These are phyloP conservation scores for Coreius guichenoti DNA, from an alignment of 2,797 vertebrate species.

Conservation along the genomic window DNA sequence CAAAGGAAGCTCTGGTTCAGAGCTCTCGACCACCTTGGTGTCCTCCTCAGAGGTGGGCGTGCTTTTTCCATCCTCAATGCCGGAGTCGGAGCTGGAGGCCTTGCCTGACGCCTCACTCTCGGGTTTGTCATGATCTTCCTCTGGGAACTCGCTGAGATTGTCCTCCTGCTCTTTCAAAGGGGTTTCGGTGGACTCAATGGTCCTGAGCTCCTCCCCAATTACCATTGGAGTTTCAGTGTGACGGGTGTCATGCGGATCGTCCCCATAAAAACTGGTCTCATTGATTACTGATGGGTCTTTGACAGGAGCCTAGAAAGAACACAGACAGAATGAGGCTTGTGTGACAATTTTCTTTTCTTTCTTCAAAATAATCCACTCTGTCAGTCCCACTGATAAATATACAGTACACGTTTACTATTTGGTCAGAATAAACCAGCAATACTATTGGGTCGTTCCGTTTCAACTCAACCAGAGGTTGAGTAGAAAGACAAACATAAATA, in stretches of 20 bases:
- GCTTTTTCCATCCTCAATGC: constrained; percentile 77
- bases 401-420: not conserved
- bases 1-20: constrained; percentile 64
- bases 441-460: no score
- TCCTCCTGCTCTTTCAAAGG: constrained; percentile 58
- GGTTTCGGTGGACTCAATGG: constrained; percentile 56
- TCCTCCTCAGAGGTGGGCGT: constrained; percentile 79
- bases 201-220: constrained; percentile 60
- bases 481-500: no score
- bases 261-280: constrained; percentile 81
- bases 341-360: not conserved
- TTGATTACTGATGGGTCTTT: constrained; percentile 80
- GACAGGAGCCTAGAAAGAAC: constrained; percentile 74
- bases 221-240: constrained; percentile 55
- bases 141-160: constrained; percentile 48
- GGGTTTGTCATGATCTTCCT: constrained; percentile 76
- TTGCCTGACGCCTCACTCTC: constrained; percentile 77
- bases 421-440: not conserved
- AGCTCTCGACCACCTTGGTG: constrained; percentile 74
- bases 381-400: not conserved
- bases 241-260: constrained; percentile 67
- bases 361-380: not conserved
- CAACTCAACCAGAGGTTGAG: no score
- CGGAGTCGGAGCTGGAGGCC: constrained; percentile 71
- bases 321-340: not conserved